phyloP scores from a whole-genome alignment of 2,888 invertebrate genomes.

The Dryobotodes eremita region DNA sequence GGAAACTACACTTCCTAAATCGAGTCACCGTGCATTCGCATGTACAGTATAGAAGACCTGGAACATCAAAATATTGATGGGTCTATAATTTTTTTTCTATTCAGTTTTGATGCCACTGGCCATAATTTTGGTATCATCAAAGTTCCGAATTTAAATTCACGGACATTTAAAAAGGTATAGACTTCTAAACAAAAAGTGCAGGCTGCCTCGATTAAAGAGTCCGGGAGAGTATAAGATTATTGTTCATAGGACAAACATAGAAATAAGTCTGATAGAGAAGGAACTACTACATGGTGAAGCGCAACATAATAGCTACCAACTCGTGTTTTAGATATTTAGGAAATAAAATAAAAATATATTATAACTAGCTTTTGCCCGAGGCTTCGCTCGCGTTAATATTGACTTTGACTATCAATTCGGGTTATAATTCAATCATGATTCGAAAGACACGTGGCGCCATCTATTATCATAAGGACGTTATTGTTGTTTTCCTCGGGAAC shows the following conservation, averaged over 20 bases:
- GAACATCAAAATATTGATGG: not conserved
- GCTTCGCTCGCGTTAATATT: too few relatives aligned
- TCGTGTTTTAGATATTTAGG: not conserved
- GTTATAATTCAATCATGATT: too few relatives aligned
- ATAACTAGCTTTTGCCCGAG: too few relatives aligned
- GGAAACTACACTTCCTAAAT: not conserved
- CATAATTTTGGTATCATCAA: not conserved
- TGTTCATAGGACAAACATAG: not conserved
- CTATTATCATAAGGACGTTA: too few relatives aligned
- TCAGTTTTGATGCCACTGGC: not conserved
- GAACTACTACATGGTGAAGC: not conserved
- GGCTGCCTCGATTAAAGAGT: too few relatives aligned
- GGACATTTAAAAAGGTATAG: not conserved
- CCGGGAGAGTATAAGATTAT: too few relatives aligned
- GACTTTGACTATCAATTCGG: too few relatives aligned
- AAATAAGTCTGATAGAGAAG: not conserved
- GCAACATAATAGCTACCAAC: not conserved
- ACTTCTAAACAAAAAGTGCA: not conserved
- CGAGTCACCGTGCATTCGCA: not conserved
- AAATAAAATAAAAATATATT: too few relatives aligned
- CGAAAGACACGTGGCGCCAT: too few relatives aligned
- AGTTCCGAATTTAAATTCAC: not conserved
- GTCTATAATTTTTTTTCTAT: not conserved
- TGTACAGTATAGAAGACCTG: not conserved
- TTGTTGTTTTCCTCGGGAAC: too few relatives aligned